Evolutionary conservation across 1,140 invertebrate genomes (phyloP).

Genomic region (Fopius arisanus): DNA sequence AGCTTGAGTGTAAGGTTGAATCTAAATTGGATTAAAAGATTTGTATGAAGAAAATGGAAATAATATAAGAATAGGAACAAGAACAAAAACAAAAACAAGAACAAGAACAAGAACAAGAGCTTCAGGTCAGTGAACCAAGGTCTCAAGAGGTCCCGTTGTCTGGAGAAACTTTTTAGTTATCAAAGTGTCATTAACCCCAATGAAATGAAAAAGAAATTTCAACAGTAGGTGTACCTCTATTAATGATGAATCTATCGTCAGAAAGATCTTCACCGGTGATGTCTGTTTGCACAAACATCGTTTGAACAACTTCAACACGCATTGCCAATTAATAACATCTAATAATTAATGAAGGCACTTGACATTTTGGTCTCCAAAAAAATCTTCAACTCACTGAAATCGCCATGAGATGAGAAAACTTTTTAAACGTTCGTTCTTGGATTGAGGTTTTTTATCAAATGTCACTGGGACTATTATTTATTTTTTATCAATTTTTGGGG

Average conservation of each 20-base stretch:
- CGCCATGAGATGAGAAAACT: too few relatives aligned
- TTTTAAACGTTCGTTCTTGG: too few relatives aligned
- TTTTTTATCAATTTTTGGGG: too few relatives aligned
- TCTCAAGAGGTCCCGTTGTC: not conserved
- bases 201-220: not conserved
- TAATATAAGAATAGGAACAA: too few relatives aligned
- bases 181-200: not conserved
- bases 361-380: not conserved
- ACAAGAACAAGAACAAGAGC: too few relatives aligned
- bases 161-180: not conserved
- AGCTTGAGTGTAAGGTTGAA: not conserved
- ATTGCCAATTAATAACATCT: constrained; percentile 15
- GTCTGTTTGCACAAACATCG: constrained; percentile 39
- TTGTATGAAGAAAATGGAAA: not conserved
- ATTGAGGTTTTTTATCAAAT: too few relatives aligned
- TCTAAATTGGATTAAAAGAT: not conserved
- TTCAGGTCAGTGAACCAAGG: not conserved
- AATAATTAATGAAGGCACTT: not conserved
- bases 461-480: too few relatives aligned
- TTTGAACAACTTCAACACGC: constrained; percentile 1
- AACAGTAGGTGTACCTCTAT: constrained; percentile 15
- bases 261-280: constrained; percentile 34
- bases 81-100: too few relatives aligned
- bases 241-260: constrained; percentile 18
- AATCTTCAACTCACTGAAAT: not conserved